Base-by-base conservation (phyloP, 2,113 vertebrate genomes). In the Glaucidium brasilianum region DNA sequence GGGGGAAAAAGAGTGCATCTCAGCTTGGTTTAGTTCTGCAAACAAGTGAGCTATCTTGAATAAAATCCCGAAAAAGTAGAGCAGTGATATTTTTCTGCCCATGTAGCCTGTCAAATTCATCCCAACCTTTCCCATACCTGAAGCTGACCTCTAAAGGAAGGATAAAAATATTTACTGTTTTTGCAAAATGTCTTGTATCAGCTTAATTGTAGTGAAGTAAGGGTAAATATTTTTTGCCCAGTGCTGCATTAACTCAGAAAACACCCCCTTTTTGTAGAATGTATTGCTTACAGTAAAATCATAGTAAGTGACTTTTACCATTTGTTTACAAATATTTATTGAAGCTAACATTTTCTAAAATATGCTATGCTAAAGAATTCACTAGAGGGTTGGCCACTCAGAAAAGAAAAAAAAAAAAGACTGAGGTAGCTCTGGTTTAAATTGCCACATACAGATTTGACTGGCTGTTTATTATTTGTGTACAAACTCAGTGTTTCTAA, bases 241-340 rank as follows among this genome's bases (percentile, higher is more conserved):
- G 22, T 58, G 49, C 22, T 12, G 1, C 68, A 62, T 56, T 72
- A 75, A 32, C n/a, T 62, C 62, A 73, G 83, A 83, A 93, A 88
- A 63, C 26, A 11, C 4, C 72, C 19, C 6, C 5, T 50, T 52
- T 64, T 39, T 82, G 63, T 29, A 56, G 66, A 92, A 63, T 18
- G 7, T 53, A 23, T 74, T 88, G 19, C 9, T 86, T 49, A 45
- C 76, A 47, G 13, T 82, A 90, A 88, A 76, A 30, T 64, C 85
- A 39, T 4, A 69, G 14, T 53, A 86, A 78, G 39, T 45, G 30
- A 60, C 22, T 89, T 92, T 35, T 63, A 84, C 41, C 49, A 58
- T 87, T 87, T 95, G 63, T 91, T 91, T 90, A 82, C 80, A 96
- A 69, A 53, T 73, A 82, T 69, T 91, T 96, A 27, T 75, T 81